phyloP scores from a whole-genome alignment of 2,888 invertebrate genomes.

The Mesorhabditis belari region DNA sequence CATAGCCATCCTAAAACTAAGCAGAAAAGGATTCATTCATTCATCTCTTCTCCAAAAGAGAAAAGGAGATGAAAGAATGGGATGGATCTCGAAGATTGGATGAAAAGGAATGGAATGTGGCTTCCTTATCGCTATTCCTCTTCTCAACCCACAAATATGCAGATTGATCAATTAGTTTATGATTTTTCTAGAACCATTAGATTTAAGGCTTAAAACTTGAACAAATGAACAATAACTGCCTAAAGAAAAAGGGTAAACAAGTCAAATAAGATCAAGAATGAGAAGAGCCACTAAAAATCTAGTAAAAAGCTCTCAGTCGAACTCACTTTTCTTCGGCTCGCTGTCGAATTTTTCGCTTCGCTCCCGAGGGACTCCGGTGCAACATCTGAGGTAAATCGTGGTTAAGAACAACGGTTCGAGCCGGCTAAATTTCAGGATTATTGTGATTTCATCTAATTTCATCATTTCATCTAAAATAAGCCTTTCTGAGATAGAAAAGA shows the following conservation, averaged over 20 bases:
- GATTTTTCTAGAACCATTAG: too few relatives aligned
- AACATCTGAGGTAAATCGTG: constrained; percentile 26
- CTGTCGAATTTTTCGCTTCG: constrained; percentile 42
- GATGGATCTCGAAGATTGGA: too few relatives aligned
- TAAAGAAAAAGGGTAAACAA: not conserved
- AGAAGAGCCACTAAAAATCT: not conserved
- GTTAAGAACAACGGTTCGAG: constrained; percentile 13
- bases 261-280: not conserved
- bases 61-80: too few relatives aligned
- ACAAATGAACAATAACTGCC: too few relatives aligned
- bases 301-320: constrained; percentile 1
- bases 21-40: too few relatives aligned
- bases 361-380: constrained; percentile 42
- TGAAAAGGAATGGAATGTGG: too few relatives aligned
- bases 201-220: too few relatives aligned
- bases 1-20: too few relatives aligned
- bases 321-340: constrained; percentile 23
- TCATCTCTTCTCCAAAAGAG: too few relatives aligned
- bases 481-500: not conserved
- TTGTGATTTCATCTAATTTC: not conserved
- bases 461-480: not conserved
- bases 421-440: constrained; percentile 14
- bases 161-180: too few relatives aligned
- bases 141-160: too few relatives aligned
- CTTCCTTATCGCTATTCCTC: too few relatives aligned